Conservation (phyloP, 2,797 vertebrate species). For the Ctenopoma multispine region DNA sequence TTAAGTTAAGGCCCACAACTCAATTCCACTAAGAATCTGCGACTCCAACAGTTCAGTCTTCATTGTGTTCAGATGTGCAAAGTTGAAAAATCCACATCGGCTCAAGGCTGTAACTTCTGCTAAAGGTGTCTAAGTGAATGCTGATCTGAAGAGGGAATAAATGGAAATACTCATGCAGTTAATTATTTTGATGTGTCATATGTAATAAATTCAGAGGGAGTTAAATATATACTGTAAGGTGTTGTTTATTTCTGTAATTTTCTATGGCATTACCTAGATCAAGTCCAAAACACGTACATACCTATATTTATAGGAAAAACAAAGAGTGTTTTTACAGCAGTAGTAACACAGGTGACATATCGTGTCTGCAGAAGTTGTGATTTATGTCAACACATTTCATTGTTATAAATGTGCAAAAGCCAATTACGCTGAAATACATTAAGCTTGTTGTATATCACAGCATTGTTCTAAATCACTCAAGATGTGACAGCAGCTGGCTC, state of each 20-base stretch:
- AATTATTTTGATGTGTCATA: not conserved
- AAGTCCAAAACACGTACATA: not conserved
- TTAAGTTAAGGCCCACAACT: conserved; percentile 11
- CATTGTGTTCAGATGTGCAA: not conserved
- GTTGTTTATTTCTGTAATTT: not conserved
- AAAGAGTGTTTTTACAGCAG: conserved; percentile 3
- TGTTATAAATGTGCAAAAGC: not conserved
- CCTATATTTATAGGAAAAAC: not conserved
- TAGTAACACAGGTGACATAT: not conserved
- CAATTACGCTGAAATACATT: not conserved
- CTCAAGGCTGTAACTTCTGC: not conserved
- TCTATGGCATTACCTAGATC: not conserved
- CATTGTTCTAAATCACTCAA: not conserved
- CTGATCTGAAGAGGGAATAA: not conserved
- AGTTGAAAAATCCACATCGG: not conserved
- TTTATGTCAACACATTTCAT: not conserved
- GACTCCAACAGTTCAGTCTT: conserved; percentile 17
- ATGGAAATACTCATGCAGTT: not conserved
- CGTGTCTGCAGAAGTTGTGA: not conserved
- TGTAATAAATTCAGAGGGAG: not conserved
- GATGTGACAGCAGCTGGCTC: not conserved
- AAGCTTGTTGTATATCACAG: not conserved
- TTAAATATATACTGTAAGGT: too few species aligned
- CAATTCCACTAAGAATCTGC: conserved; percentile 15
- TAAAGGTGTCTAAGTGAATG: too few species aligned